Evolutionary conservation across 1,140 invertebrate species (phyloP), one percentile per base, ranked within the genome.

Genomic region (Sarcophaga bullata): DNA sequence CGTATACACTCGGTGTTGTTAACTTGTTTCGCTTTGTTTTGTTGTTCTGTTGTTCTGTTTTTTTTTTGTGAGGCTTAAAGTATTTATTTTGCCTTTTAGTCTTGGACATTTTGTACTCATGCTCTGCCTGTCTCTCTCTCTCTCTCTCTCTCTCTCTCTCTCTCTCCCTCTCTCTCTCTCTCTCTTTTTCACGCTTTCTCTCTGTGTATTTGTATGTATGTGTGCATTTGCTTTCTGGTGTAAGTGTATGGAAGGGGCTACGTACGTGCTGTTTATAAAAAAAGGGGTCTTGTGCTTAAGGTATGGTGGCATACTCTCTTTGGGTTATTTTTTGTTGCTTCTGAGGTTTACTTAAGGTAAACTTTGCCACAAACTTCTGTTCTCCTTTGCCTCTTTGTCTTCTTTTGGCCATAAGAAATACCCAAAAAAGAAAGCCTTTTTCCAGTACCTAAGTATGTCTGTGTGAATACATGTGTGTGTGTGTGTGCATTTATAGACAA

Each of bases 281-380:
- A 37, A 37, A 37, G 25, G 25, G 25, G 25, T 37, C 25, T 37
- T 37, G 25, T 37, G 25, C 25, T 37, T 37, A 37, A 37, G 25
- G 25, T 37, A 1, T 37, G 25, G 25, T 37, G 25, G 25, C 25
- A 37, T 37, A 62, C 54, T 7, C 6, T 62, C n/a, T 10, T 58
- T 58, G 9, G 54, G 3, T 7, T 19, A 72, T 72, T 72, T n/a
- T 72, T 73, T 46, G 25, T 73, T 58, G 25, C 25, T 58, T 58
- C 19, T 76, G 73, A 49, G 73, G 73, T 76, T 76, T 76, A 76
- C 73, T 76, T 76, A 76, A 76, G 73, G 73, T 76, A 76, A 76
- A 49, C 47, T 76, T 76, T 37, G 25, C 25, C 25, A 37, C 25
- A 37, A 37, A 37, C 25, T 37, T 37, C 1, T 37, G 4, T 37